Base-by-base conservation (phyloP, 2,113 vertebrate genomes). In the Scolopax mira region DNA sequence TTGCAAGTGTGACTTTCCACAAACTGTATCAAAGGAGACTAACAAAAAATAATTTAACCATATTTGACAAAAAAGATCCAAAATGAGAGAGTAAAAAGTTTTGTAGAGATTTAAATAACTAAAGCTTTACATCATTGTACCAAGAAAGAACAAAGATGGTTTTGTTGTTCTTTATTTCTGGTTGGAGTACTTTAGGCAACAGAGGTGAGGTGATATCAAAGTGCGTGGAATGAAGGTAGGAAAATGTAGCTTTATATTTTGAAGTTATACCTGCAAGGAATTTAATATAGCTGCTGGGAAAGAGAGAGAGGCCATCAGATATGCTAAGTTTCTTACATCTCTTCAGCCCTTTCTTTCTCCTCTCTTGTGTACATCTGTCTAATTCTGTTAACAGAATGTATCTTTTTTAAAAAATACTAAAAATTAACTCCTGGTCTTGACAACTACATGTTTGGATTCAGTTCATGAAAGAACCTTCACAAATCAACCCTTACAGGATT, bases 381-480 rank as follows among this genome's bases (percentile, higher is more conserved):
- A 72, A 69, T 64, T 78, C 27, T 71, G 9, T 39, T 51, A 92
- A 55, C 22, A 61, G 17, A 88, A 60, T 7, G 52, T 33, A 42
- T 4, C 7, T 60, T 86, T 25, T 3, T 65, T 49, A 70, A 48
- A 66, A 9, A 27, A 55, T 22, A 62, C 39, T 16, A 66, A 75
- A 85, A 83, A 42, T 55, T 71, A 75, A 55, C 17, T 91, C 22
- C 25, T 57, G 6, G 7, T 70, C 61, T 85, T 85, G 46, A 58
- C 18, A 85, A 19, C 9, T 82, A 18, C n/a, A 35, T 81, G 51
- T 83, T 94, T 85, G 48, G 64, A 90, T 97, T 79, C 61, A 46
- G 42, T 88, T 91, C 52, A 77, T 88, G 28, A 83, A 89, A 83
- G 52, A 51, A 7, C 37, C 30, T 89, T 88, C 75, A 77, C 51